These are phyloP conservation scores for Catostylus mosaicus DNA, from an alignment of 30 jellyfish, hydroid and myxozoan genomes.

Conservation along the genomic window DNA sequence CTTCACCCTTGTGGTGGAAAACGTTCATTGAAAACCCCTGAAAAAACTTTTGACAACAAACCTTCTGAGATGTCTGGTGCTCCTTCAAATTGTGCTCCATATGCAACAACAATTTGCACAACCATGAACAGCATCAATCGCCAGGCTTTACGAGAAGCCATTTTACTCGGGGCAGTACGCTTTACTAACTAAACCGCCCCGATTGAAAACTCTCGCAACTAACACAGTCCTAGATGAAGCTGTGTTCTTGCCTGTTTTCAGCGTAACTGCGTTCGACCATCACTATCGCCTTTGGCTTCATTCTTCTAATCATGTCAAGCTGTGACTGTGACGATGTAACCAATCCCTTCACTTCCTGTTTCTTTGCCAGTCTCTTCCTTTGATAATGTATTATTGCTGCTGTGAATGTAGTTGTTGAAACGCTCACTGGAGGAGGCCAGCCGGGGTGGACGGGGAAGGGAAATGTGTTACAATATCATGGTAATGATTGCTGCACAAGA, in stretches of 20 bases:
- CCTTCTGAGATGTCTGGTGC: slow-evolving; percentile 30
- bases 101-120: slow-evolving; percentile 23
- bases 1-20: not conserved
- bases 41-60: slow-evolving; percentile 3
- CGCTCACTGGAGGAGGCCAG: not conserved
- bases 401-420: not conserved
- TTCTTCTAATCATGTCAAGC: slow-evolving; percentile 71
- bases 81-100: slow-evolving; percentile 61
- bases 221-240: slow-evolving; percentile 46
- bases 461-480: no score
- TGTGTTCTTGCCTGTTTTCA: slow-evolving; percentile 70
- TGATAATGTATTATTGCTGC: not conserved
- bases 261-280: slow-evolving; percentile 45
- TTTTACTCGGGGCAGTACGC: slow-evolving; percentile 79
- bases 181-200: slow-evolving; percentile 65
- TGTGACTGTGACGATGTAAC: slow-evolving; percentile 52
- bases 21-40: not conserved
- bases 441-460: no score
- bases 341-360: slow-evolving; percentile 70
- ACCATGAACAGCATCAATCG: slow-evolving; percentile 40
- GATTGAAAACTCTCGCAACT: slow-evolving; percentile 73
- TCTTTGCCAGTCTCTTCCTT: slow-evolving; percentile 17
- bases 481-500: no score
- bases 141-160: slow-evolving; percentile 55
- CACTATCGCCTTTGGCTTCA: slow-evolving; percentile 74